Evolutionary conservation across 2,888 invertebrate species (phyloP).

Genomic region (Leptothorax acervorum): DNA sequence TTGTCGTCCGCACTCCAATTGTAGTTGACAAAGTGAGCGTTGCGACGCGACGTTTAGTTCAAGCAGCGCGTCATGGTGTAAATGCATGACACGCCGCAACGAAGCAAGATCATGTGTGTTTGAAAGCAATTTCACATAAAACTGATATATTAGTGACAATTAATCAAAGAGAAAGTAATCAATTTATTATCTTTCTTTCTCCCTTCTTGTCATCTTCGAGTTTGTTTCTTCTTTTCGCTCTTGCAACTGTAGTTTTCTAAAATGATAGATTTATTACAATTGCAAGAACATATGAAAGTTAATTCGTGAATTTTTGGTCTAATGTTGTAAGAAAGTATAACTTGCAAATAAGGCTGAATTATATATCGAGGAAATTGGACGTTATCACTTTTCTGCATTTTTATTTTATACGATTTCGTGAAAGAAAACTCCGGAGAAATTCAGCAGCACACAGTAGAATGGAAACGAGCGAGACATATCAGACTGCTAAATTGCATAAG

Average conservation of each 20-base stretch:
- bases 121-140: neutral
- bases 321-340: neutral
- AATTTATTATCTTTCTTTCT: neutral
- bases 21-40: conserved; percentile 65
- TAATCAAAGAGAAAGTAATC: conserved; percentile 8
- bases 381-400: neutral
- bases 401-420: neutral
- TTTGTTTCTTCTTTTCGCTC: neutral
- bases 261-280: neutral
- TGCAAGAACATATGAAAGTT: neutral
- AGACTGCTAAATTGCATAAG: conserved; percentile 47
- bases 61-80: conserved; percentile 58
- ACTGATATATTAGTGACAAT: neutral
- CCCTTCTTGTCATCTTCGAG: neutral
- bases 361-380: neutral
- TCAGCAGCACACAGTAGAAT: neutral
- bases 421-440: conserved; percentile 10
- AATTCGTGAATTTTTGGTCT: neutral
- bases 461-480: conserved; percentile 10
- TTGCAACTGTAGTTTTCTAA: neutral
- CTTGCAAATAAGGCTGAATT: neutral
- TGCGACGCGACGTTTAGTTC: conserved; percentile 76
- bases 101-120: neutral
- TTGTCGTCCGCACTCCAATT: conserved; percentile 77
- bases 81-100: conserved; percentile 13